Evolutionary conservation across 2,113 vertebrate genomes (phyloP).

Genomic region (Trogon melanurus): DNA sequence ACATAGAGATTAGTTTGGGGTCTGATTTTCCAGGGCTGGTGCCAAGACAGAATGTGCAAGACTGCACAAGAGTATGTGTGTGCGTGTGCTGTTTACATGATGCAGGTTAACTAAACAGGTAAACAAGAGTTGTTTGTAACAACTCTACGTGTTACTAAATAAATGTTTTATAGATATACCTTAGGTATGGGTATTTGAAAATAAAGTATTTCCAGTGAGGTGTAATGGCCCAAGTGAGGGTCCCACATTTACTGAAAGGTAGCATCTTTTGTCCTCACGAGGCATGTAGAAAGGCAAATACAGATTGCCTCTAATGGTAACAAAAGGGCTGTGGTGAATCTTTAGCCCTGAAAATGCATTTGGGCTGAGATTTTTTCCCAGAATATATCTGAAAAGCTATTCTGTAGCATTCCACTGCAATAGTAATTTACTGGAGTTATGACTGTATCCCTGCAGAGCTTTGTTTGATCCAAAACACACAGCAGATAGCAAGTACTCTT

Average conservation of each 20-base stretch:
- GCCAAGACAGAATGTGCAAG: neutral
- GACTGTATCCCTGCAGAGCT: slow-evolving; percentile 61
- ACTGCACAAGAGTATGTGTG: neutral
- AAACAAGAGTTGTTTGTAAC: neutral
- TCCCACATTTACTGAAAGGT: neutral
- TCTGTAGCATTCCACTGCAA: slow-evolving; percentile 43
- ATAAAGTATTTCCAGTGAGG: neutral
- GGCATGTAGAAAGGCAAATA: neutral
- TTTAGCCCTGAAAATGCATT: slow-evolving; percentile 4
- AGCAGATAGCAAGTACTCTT: slow-evolving; percentile 69
- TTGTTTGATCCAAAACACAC: slow-evolving; percentile 75
- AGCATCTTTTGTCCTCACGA: neutral
- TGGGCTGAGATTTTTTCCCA: neutral
- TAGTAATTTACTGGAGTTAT: slow-evolving; percentile 53
- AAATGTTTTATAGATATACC: neutral
- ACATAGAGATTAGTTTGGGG: neutral
- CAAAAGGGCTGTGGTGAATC: neutral
- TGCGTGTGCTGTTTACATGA: neutral
- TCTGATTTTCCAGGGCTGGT: neutral
- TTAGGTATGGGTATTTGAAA: neutral
- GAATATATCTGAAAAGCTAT: neutral
- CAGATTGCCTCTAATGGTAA: neutral
- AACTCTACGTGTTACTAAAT: neutral
- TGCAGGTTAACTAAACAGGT: neutral
- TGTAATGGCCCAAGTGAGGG: neutral